Evolutionary conservation across 2,113 vertebrate genomes (phyloP).

Genomic region (Nanger granti): DNA sequence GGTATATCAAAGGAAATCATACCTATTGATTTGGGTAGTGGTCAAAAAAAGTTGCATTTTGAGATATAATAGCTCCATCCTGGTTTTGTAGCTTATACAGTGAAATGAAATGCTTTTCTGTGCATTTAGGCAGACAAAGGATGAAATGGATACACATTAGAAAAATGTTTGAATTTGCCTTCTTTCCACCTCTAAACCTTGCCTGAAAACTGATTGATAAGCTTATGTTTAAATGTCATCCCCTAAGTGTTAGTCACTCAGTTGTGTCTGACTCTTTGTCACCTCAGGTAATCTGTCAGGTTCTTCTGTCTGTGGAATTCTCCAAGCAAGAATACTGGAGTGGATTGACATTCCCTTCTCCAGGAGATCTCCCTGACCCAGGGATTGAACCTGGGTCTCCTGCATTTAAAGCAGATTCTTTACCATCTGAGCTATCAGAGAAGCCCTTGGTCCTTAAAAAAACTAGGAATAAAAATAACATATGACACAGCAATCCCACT

Average conservation of each 20-base stretch:
- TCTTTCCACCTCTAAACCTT: neutral
- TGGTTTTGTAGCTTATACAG: neutral
- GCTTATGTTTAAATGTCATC: neutral
- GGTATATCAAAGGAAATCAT: neutral
- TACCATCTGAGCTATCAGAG: neutral
- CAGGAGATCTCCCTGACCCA: neutral
- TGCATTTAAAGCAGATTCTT: neutral
- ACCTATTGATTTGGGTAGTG: neutral
- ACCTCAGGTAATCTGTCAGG: neutral
- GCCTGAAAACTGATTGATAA: neutral
- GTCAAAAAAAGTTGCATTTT: neutral
- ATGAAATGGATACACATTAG: neutral
- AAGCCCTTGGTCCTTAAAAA: neutral
- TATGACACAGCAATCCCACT: neutral
- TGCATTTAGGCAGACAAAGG: neutral
- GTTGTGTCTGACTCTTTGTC: neutral
- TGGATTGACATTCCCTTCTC: neutral
- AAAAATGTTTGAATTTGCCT: neutral
- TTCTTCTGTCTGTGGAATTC: neutral
- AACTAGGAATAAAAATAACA: neutral
- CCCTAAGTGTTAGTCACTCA: neutral
- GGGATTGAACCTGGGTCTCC: neutral
- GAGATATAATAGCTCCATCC: neutral
- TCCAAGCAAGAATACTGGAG: neutral
- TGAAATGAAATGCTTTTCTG: neutral